phyloP scores from a whole-genome alignment of 2,797 vertebrate genomes.

The Oreonectes daqikongensis region DNA sequence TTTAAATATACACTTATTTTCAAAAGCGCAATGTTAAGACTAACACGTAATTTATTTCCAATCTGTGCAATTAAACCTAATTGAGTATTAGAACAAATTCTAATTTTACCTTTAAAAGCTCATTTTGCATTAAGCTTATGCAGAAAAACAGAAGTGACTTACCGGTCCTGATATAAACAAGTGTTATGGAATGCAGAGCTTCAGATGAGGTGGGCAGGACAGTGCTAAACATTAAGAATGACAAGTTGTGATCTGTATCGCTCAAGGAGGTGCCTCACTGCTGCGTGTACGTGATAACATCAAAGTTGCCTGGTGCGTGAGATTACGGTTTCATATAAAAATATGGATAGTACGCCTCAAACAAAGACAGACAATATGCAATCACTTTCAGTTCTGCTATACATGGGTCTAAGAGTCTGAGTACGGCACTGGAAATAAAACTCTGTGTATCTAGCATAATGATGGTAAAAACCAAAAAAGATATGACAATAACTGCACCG shows the following conservation, averaged over 20 bases:
- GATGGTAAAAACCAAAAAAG: background rate
- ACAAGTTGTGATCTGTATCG: background rate
- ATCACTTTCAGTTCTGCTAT: background rate
- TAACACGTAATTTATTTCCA: too few relatives aligned
- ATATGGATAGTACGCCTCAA: background rate
- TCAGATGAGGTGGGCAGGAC: background rate
- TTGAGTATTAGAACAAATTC: too few relatives aligned
- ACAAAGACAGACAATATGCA: background rate
- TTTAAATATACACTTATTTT: background rate
- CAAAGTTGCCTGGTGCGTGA: background rate
- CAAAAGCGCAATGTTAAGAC: too few relatives aligned
- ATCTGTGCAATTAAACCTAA: background rate
- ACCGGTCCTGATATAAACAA: slow-evolving; percentile 26
- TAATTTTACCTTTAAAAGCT: background rate
- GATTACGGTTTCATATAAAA: background rate
- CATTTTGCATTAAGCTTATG: background rate
- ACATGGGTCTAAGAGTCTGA: too few relatives aligned
- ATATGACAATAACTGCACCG: too few relatives aligned
- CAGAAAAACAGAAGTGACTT: slow-evolving; percentile 28
- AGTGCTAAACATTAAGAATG: background rate
- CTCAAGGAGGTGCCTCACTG: background rate
- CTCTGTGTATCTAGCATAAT: background rate
- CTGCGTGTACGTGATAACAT: background rate
- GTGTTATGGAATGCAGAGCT: slow-evolving; percentile 5
- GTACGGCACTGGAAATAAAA: background rate